Base-by-base conservation (phyloP, 30 jellyfish, hydroid and myxozoan genomes). In the Sanderia malayensis region DNA sequence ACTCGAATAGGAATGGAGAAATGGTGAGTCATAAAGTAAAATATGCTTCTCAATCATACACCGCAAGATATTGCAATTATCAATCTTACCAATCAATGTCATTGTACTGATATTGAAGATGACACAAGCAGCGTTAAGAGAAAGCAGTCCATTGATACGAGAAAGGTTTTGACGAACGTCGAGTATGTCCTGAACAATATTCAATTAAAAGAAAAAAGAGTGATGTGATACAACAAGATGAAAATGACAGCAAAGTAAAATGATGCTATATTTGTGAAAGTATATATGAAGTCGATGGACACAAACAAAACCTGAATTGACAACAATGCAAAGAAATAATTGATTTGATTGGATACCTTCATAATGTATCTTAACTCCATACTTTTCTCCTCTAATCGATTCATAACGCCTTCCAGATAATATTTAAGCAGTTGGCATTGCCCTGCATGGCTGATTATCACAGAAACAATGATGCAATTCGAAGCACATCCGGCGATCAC, bases 401-500 rank as follows among this genome's bases (percentile, higher is more conserved):
- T 88, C 46, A 76, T 71, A 32, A 93, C 84, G 18, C 93, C 95
- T 19, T 85, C 84, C 20, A 93, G 69, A 62, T 93, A 93, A 52
- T 62, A 93, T 34, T 37, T 76, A 58, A 93, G 83, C 58, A 93
- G 73, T 31, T 85, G 94, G 53, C 99, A 93, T 59, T 93, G 99
- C 2, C 99, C 94, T 13, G 96, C 88, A 59, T 83, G 88, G 53
- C 86, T 93, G 74, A 85, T 71, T 23, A 86, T 96, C 11, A 86
- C 99, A 0, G 95, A 88, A n/a, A 93, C 79, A 53, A 79, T 78
- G 29, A 93, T 96, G 47, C 96, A 79, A 58, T 93, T 93, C 0
- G 96, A 65, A 29, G 81, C 74, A 67, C 88, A 74, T 19, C 70
- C 89, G 15, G 96, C 92, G 15, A 93, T 58, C 21, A 86, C 85